Base-by-base conservation (phyloP, 2,888 invertebrate species). In the Tinea trinotella region DNA sequence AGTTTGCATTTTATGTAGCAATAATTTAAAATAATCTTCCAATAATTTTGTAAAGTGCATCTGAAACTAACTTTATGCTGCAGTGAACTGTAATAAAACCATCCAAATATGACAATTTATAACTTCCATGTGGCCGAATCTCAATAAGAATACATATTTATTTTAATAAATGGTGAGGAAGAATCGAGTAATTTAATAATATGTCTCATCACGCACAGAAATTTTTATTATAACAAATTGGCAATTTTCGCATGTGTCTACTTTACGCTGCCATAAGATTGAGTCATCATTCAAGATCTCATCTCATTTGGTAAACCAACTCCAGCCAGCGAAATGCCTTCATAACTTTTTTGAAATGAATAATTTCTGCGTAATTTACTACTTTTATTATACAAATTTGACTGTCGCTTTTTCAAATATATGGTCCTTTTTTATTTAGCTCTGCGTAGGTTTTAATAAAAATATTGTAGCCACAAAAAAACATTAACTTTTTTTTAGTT, bases 231-330 rank as follows among this genome's bases (percentile, higher is more conserved):
- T 77, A 78, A 84, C 71, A 71, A 80, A 84, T 83, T 76, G 85
- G 66, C 81, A 83, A 85, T 84, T 82, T 83, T 80, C 80, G 77
- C 75, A 79, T 79, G 68, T 77, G 76, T 76, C 76, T 75, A 19
- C 71, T 72, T 76, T 74, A 73, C 73, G 73, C 75, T 70, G 71
- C 69, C 71, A 66, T 68, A 66, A 80, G 76, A 83, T 84, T 83
- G 80, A 74, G 70, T 72, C 74, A 81, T 84, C 76, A 78, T 72
- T 84, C 76, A 81, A 62, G 56, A 62, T 59, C 61, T 67, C 68
- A 69, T 74, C 78, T 74, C 76, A 76, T 81, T 82, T 80, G 71
- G 70, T 74, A 46, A 56, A 53, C 52, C 53, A 46, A 71, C 70
- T 67, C 67, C 65, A 74, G 66, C 72, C 68, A 63, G 72, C 72